Base-by-base conservation (phyloP, 2,797 vertebrate species). In the Smutsia temminckii region DNA sequence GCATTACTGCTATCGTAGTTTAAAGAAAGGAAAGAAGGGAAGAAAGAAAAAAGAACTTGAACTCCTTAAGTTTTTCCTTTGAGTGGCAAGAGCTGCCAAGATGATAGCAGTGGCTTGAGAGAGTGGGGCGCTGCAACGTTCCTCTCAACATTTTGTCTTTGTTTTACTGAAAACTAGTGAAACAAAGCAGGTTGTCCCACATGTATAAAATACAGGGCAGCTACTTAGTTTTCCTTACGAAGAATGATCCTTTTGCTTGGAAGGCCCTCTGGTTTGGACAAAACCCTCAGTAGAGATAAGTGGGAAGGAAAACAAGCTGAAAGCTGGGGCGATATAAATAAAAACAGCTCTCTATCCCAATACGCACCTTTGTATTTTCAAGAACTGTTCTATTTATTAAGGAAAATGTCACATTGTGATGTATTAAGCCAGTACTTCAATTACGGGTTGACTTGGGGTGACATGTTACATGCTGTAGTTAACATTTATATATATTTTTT, bases 381-480 rank as follows among this genome's bases (percentile, higher is more conserved):
- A 98, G 97, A 98, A 98, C 98, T 98, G 98, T 98, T 98, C 98
- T 98, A 98, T 99, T 99, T 99, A 99, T 99, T 99, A 98, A 98
- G 98, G 98, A 98, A 98, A 98, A 98, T 98, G 98, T 99, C 98
- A 99, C 98, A 98, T 98, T 98, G 98, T 99, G 98, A 98, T 99
- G 98, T 98, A 98, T 99, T 98, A 99, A 99, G 99, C 99, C 99
- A 99, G 99, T 99, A 99, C 99, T 99, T 99, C 98, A 98, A 98
- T 98, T 99, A 99, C 98, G 98, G 98, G 98, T 99, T 98, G 98
- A 98, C 98, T 98, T 98, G 98, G 98, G 98, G 98, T 99, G 98
- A 98, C 98, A 98, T 98, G 98, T 99, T 98, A 98, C 98, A 98
- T 98, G 98, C 98, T 98, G 98, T 99, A 98, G 98, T 98, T 98